Conservation (phyloP, 1,140 invertebrate genomes). For the Caerostris darwini region DNA sequence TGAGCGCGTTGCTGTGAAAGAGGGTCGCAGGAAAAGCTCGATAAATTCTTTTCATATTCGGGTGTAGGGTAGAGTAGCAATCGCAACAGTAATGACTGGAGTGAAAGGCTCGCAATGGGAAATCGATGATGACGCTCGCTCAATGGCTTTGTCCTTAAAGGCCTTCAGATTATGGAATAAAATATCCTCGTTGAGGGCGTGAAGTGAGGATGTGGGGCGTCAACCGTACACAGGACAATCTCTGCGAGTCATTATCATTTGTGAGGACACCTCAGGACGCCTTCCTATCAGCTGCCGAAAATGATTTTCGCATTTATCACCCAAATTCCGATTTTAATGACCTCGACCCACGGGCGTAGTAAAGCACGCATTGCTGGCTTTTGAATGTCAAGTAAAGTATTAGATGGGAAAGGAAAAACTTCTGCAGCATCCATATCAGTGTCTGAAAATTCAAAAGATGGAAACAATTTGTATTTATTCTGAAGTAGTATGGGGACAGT, state of each 20-base stretch:
- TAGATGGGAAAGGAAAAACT: too few relatives aligned
- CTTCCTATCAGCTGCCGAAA: constrained; percentile 21
- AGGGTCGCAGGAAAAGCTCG: not conserved
- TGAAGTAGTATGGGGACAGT: too few relatives aligned
- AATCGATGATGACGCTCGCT: constrained; percentile 1
- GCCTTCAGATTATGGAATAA: constrained; percentile 6
- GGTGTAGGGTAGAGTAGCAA: not conserved
- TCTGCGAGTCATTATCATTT: constrained; percentile 38
- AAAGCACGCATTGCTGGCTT: not conserved
- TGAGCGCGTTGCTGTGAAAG: too few relatives aligned
- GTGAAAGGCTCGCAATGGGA: constrained; percentile 30
- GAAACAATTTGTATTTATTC: too few relatives aligned
- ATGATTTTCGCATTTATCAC: constrained; percentile 36
- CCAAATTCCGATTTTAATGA: constrained; percentile 21
- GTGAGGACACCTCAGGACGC: not conserved
- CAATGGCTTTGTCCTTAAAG: constrained; percentile 28
- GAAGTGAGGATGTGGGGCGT: constrained; percentile 24
- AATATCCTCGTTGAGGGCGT: constrained; percentile 21
- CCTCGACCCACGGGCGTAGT: not conserved
- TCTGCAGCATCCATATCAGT: too few relatives aligned
- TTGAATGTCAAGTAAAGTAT: too few relatives aligned
- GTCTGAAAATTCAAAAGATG: too few relatives aligned
- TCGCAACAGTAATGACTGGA: constrained; percentile 4
- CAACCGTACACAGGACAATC: not conserved
- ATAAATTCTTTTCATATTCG: not conserved